Evolutionary conservation across 2,888 invertebrate genomes (phyloP).

Genomic region (Caenorhabditis auriculariae): DNA sequence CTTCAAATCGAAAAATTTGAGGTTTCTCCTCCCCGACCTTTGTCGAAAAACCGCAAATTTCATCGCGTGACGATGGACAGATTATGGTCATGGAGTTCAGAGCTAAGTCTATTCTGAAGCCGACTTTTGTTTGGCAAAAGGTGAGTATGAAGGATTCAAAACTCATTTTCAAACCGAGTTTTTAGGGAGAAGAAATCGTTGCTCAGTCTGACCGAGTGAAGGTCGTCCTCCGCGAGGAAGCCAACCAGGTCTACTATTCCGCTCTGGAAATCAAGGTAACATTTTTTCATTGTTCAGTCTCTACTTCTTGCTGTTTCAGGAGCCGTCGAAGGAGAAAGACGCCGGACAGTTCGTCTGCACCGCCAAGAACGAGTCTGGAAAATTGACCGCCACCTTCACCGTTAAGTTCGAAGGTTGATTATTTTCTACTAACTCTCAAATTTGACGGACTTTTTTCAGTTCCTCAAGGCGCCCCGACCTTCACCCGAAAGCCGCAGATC

Average conservation of each 20-base stretch:
- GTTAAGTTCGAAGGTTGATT: constrained; percentile 63
- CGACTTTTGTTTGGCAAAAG: constrained; percentile 90
- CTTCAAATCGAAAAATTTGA: constrained; percentile 7
- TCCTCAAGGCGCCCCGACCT: constrained; percentile 63
- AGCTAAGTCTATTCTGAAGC: constrained; percentile 87
- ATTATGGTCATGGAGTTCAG: constrained; percentile 94
- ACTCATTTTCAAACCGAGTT: neutral
- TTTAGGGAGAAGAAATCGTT: constrained; percentile 73
- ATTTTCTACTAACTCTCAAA: neutral
- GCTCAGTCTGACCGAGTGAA: constrained; percentile 63
- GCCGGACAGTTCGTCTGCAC: constrained; percentile 64
- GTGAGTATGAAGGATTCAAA: constrained; percentile 2
- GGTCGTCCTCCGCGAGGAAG: constrained; percentile 53
- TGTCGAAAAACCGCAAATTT: constrained; percentile 96
- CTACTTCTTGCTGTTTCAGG: constrained; percentile 69
- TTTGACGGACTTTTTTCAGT: constrained; percentile 39
- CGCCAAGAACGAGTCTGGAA: constrained; percentile 64
- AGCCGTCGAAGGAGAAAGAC: constrained; percentile 80
- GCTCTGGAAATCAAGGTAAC: constrained; percentile 61
- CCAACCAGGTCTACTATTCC: constrained; percentile 57
- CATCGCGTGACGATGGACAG: constrained; percentile 95
- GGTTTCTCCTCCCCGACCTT: constrained; percentile 76
- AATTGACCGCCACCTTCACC: constrained; percentile 64
- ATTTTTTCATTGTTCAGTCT: neutral
- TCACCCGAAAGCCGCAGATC: constrained; percentile 64